phyloP scores from a whole-genome alignment of 2,888 invertebrate genomes.

The Drosophila testacea region DNA sequence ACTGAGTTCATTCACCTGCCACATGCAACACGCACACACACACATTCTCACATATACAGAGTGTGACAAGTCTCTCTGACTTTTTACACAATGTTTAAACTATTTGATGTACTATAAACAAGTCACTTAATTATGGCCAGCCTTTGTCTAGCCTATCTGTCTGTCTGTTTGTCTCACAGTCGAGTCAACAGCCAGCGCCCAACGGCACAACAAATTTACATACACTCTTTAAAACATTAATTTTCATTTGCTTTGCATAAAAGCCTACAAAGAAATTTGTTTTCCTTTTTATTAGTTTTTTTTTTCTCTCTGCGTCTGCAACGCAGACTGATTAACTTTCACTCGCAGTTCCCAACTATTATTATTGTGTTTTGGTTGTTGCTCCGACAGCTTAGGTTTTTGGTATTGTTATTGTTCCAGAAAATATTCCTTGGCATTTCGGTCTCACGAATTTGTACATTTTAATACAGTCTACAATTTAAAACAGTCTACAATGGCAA shows the following conservation, averaged over 20 bases:
- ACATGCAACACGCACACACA: conserved; percentile 24
- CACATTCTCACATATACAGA: neutral
- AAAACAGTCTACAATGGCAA: neutral
- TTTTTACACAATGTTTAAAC: conserved; percentile 58
- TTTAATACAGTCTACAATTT: neutral
- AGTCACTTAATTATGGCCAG: conserved; percentile 58
- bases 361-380: conserved; percentile 18
- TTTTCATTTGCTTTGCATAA: conserved; percentile 54
- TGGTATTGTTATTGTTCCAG: conserved; percentile 34
- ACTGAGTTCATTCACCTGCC: conserved; percentile 46
- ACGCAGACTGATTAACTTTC: conserved; percentile 59
- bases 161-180: neutral
- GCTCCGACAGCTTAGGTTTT: conserved; percentile 15
- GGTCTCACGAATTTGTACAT: conserved; percentile 41
- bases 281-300: conserved; percentile 43
- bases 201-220: conserved; percentile 40
- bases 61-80: conserved; percentile 28
- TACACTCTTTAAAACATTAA: conserved; percentile 41
- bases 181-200: conserved; percentile 11
- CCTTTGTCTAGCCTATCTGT: conserved; percentile 5
- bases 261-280: conserved; percentile 52
- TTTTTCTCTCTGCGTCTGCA: conserved; percentile 33
- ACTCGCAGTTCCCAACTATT: conserved; percentile 60
- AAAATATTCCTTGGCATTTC: conserved; percentile 39
- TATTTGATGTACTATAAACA: conserved; percentile 60